These are phyloP conservation scores for Drosophila busckii DNA, from an alignment of 1,140 invertebrate species.

Conservation along the genomic window DNA sequence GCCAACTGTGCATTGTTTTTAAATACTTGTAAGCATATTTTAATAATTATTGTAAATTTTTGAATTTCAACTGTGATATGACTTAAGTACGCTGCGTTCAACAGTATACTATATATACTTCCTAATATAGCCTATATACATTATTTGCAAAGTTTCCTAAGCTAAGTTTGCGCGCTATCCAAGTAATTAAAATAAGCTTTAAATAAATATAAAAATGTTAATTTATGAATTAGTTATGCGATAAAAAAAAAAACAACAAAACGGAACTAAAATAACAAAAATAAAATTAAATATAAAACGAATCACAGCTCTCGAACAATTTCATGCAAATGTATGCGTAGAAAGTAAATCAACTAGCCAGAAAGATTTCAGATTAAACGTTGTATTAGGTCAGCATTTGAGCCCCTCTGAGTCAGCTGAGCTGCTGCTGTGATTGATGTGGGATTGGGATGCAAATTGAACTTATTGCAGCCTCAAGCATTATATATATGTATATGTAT, in stretches of 20 bases:
- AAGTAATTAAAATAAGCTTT: conserved; percentile 56
- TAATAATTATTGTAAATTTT: conserved; percentile 40
- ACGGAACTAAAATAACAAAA: conserved; percentile 17
- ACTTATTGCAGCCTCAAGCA: too few relatives aligned
- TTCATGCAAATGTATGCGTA: too few relatives aligned
- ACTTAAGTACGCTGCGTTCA: conserved; percentile 45
- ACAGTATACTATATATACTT: conserved; percentile 37
- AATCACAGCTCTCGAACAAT: not conserved
- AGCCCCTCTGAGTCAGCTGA: too few relatives aligned
- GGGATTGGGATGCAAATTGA: too few relatives aligned
- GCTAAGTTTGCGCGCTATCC: conserved; percentile 14
- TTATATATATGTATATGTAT: too few relatives aligned
- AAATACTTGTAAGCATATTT: conserved; percentile 44
- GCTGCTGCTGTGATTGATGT: too few relatives aligned
- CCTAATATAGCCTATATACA: conserved; percentile 38
- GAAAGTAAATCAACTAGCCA: too few relatives aligned
- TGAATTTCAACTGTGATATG: conserved; percentile 65
- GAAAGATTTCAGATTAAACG: too few relatives aligned
- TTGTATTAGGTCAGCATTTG: too few relatives aligned
- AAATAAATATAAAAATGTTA: conserved; percentile 72
- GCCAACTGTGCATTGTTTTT: conserved; percentile 47
- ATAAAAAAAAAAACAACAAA: conserved; percentile 41
- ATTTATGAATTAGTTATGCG: conserved; percentile 38
- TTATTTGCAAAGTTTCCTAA: conserved; percentile 38
- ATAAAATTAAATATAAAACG: not conserved